Conservation (phyloP, 2,888 invertebrate species). For the Platycheirus albimanus region DNA sequence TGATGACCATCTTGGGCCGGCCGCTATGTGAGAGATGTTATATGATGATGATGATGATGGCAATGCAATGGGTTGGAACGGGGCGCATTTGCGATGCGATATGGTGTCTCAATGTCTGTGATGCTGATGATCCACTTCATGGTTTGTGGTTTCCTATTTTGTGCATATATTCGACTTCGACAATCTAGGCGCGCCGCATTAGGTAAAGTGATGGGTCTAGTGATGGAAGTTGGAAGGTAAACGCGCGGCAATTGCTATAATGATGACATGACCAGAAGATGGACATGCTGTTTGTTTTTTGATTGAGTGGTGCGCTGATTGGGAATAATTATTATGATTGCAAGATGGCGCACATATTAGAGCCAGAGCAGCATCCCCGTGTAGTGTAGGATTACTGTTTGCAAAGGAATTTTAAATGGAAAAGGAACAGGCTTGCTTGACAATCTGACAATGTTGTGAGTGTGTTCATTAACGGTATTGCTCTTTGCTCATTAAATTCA, state of each 20-base stretch:
- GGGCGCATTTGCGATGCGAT: conserved; percentile 58
- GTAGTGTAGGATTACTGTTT: not conserved
- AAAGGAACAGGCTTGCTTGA: not conserved
- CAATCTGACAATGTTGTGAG: not conserved
- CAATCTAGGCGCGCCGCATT: too few relatives aligned
- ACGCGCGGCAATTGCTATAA: conserved; percentile 60
- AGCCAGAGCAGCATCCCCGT: not conserved
- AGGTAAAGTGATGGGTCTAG: conserved; percentile 51
- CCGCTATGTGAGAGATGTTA: too few relatives aligned
- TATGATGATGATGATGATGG: too few relatives aligned
- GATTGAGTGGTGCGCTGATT: conserved; percentile 58
- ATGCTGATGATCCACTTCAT: conserved; percentile 72
- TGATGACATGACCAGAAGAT: conserved; percentile 61
- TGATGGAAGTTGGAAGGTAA: conserved; percentile 52
- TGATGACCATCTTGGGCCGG: conserved; percentile 59
- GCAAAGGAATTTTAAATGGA: not conserved
- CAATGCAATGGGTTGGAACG: conserved; percentile 54
- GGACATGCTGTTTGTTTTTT: conserved; percentile 63
- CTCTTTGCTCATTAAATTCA: not conserved
- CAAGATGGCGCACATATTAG: not conserved
- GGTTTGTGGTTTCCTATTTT: conserved; percentile 71
- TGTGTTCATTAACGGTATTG: conserved; percentile 6
- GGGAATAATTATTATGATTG: conserved; percentile 55
- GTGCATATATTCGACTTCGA: conserved; percentile 51
- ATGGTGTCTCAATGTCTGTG: conserved; percentile 63